phyloP scores from a whole-genome alignment of 2,888 invertebrate genomes.

The Sialis lutaria region DNA sequence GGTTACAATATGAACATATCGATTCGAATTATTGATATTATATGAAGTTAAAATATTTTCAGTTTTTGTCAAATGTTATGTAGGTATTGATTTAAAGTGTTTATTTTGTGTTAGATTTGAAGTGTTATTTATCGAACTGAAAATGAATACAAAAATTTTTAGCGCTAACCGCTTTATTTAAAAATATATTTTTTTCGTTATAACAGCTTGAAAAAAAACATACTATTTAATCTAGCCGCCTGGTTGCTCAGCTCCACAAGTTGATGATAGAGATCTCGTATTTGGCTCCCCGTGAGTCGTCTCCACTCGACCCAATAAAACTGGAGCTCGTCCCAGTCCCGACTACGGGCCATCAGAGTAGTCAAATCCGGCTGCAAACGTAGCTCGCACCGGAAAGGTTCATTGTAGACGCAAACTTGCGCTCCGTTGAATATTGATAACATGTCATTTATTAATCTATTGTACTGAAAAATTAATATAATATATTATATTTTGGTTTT shows the following conservation, averaged over 20 bases:
- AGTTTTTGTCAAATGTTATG: too few species aligned
- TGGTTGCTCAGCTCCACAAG: slow-evolving; percentile 63
- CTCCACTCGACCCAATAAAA: slow-evolving; percentile 86
- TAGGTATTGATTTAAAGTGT: too few species aligned
- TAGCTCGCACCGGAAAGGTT: slow-evolving; percentile 66
- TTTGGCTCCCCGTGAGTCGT: slow-evolving; percentile 61
- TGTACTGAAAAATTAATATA: slow-evolving; percentile 43
- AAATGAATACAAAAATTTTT: too few species aligned
- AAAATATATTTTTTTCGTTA: too few species aligned
- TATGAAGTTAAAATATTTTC: too few species aligned
- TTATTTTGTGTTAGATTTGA: too few species aligned
- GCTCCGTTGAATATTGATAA: slow-evolving; percentile 72
- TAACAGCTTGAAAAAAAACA: slow-evolving; percentile 20
- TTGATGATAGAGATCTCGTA: slow-evolving; percentile 66
- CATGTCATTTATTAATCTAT: slow-evolving; percentile 77
- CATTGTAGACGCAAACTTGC: slow-evolving; percentile 68
- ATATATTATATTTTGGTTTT: neutral
- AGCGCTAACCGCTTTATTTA: too few species aligned
- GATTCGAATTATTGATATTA: too few species aligned
- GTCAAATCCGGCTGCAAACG: slow-evolving; percentile 63
- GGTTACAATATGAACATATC: too few species aligned
- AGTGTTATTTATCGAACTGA: too few species aligned
- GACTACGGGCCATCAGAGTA: slow-evolving; percentile 57
- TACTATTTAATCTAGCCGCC: slow-evolving; percentile 65
- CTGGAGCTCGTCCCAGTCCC: slow-evolving; percentile 78